Conservation (phyloP, 2,797 vertebrate genomes). For the Bovichtus variegatus region DNA sequence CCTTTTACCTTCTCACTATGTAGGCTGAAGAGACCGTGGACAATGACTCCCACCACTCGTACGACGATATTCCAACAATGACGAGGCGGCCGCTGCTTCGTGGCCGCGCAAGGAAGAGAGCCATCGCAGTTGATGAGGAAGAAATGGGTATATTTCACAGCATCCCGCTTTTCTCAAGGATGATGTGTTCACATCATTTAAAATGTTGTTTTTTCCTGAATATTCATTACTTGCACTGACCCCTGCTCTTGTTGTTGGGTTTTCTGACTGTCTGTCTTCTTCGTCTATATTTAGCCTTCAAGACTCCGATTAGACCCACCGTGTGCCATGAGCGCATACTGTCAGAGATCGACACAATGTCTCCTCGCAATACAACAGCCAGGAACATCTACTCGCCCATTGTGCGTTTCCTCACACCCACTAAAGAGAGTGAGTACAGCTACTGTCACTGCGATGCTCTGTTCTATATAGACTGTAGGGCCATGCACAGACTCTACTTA, state of each 20-base stretch:
- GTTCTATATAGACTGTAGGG: neutral
- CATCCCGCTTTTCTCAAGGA: neutral
- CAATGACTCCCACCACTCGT: conserved; percentile 25
- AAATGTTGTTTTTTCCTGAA: neutral
- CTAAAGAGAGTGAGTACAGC: conserved; percentile 84
- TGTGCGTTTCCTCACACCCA: conserved; percentile 84
- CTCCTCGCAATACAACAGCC: conserved; percentile 71
- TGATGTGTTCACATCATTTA: neutral
- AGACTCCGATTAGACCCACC: conserved; percentile 76
- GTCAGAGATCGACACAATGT: conserved; percentile 59
- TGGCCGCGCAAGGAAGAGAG: conserved; percentile 67
- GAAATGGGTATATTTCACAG: conserved; percentile 60
- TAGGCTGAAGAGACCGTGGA: conserved; percentile 49
- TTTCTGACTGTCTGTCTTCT: neutral
- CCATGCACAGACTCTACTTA: neutral
- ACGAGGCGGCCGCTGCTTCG: conserved; percentile 57
- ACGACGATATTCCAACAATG: conserved; percentile 67
- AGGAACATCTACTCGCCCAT: conserved; percentile 84
- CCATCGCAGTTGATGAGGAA: conserved; percentile 51
- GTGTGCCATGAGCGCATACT: conserved; percentile 57
- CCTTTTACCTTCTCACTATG: neutral
- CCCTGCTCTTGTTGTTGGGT: neutral
- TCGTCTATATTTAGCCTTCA: conserved; percentile 77
- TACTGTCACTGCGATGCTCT: neutral
- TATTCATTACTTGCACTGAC: neutral